These are phyloP conservation scores for Drosophila kurseongensis DNA, from an alignment of 1,140 invertebrate species.

Conservation along the genomic window DNA sequence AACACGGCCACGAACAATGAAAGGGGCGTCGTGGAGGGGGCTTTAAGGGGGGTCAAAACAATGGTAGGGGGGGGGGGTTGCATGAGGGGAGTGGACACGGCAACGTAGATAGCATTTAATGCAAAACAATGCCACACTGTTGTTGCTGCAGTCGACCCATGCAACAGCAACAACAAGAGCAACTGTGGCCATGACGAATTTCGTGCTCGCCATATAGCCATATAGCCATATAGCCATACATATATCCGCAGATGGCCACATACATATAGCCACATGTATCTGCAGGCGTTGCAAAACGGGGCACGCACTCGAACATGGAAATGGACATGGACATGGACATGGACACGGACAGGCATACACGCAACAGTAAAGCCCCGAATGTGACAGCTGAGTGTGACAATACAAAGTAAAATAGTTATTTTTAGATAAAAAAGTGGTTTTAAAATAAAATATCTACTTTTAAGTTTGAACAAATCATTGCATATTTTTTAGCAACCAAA, in stretches of 20 bases:
- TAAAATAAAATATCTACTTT: too few species aligned
- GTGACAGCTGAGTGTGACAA: too few species aligned
- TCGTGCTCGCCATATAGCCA: slow-evolving; percentile 21
- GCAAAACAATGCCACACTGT: slow-evolving; percentile 60
- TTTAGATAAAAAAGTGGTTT: too few species aligned
- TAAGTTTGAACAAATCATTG: too few species aligned
- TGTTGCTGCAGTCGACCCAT: slow-evolving; percentile 31
- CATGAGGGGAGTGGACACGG: slow-evolving; percentile 42
- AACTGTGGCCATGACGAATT: slow-evolving; percentile 71
- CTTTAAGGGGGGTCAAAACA: neutral
- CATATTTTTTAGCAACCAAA: too few species aligned
- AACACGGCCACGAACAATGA: slow-evolving; percentile 52
- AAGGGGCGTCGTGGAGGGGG: neutral
- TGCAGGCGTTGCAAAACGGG: slow-evolving; percentile 76
- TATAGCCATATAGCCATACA: neutral
- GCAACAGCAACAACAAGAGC: slow-evolving; percentile 18
- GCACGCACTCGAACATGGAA: slow-evolving; percentile 50
- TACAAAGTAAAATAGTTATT: too few species aligned
- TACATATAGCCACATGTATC: slow-evolving; percentile 32
- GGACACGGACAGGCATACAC: slow-evolving; percentile 15
- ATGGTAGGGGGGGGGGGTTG: neutral
- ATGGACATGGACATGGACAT: slow-evolving; percentile 19
- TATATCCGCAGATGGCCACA: slow-evolving; percentile 13
- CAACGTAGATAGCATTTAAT: slow-evolving; percentile 74
- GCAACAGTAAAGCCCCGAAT: neutral